These are phyloP conservation scores for Metridium senile DNA, from an alignment of 92 coral and sea anemone species.

Conservation along the genomic window DNA sequence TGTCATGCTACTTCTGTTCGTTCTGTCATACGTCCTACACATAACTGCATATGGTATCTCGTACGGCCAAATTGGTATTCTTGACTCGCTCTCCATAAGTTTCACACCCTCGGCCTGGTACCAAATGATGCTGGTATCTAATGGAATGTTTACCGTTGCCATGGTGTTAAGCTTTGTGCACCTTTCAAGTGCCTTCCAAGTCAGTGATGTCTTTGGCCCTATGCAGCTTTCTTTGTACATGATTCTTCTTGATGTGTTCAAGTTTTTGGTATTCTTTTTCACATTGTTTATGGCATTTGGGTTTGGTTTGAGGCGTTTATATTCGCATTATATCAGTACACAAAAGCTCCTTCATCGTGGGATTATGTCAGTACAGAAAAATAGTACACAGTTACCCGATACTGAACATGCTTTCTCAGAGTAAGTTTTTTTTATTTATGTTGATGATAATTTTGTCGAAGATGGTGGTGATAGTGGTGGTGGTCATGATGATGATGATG, in stretches of 20 bases:
- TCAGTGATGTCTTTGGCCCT: constrained; percentile 68
- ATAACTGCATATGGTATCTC: constrained; percentile 44
- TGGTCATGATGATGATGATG: no score
- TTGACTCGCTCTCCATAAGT: constrained; percentile 16
- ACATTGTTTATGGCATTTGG: constrained; percentile 76
- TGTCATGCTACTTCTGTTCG: constrained; percentile 37
- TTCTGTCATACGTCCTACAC: constrained; percentile 37
- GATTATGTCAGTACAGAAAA: not conserved
- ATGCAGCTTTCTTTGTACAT: constrained; percentile 77
- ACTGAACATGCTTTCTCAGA: constrained; percentile 48
- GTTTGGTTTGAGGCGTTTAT: constrained; percentile 74
- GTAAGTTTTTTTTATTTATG: no score
- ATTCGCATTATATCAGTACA: constrained; percentile 74
- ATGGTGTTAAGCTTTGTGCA: constrained; percentile 75
- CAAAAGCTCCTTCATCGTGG: constrained; percentile 41
- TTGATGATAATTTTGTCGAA: no score
- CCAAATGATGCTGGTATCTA: constrained; percentile 40
- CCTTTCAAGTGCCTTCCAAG: constrained; percentile 61
- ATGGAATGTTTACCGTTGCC: constrained; percentile 54
- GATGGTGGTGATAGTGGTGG: no score
- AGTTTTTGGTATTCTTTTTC: constrained; percentile 72
- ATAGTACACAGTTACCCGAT: constrained; percentile 14
- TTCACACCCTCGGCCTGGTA: constrained; percentile 38
- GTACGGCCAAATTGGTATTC: constrained; percentile 17
- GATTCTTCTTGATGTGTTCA: constrained; percentile 66